Base-by-base conservation (phyloP, 2,113 vertebrate species). In the Lota lota region DNA sequence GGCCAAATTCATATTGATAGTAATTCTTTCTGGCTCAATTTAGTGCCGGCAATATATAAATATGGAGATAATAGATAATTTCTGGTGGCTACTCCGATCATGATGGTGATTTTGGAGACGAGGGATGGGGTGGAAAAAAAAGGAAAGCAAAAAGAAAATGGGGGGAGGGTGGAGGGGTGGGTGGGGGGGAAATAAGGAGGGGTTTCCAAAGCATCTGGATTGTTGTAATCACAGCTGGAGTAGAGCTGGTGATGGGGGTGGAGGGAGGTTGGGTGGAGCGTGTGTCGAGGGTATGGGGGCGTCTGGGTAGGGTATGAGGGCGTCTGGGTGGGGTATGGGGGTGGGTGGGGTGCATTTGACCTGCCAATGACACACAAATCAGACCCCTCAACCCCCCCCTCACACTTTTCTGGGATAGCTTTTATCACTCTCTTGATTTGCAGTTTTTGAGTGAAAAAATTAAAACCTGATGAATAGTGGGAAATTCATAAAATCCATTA, bases 1-100 rank as follows among this genome's bases (percentile, higher is more conserved):
- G 75, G 83, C 78, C 86, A 90, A 89, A 89, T 88, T 90, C 85
- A 87, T 86, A 85, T 90, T 90, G 86, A 90, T 90, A 87, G 88
- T 91, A 88, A 91, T 86, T 91, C 87, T 89, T 87, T 78, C 79
- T 67, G 85, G 88, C 87, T 74, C 85, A 90, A 91, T 91, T 91
- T 91, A 90, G 85, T 84, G 79, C 79, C 54, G 54, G 89, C 85
- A 74, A 89, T 90, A 90, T 88, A 89, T 89, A 90, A 90, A 91
- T 87, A 88, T 82, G 84, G 83, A 90, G 88, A 88, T 89, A 88
- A 88, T 89, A 83, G 84, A 22, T 90, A 87, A 87, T 88, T 89
- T 89, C 88, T 79, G 79, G 79, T 79, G 72, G 82, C 82, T 76
- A 73, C 82, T 81, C 78, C 80, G 74, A 87, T 88, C 88, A 77